A percentile compares a stretch with the other conserved stretches of the same genome.
Evolutionary conservation across 2,888 invertebrate genomes (phyloP).

Genomic region (Hirtodrosophila histrioides): DNA sequence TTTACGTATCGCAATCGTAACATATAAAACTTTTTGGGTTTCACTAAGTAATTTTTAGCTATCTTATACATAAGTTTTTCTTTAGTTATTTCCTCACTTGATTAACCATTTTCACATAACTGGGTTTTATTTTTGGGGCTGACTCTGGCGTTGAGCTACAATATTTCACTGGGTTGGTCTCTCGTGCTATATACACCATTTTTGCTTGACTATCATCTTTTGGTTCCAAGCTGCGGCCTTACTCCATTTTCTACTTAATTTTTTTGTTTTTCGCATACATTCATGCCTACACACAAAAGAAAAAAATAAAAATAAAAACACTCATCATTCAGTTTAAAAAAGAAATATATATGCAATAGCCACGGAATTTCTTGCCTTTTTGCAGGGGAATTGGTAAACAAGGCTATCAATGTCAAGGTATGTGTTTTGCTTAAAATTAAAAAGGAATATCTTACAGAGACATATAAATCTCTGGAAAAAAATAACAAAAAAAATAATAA

Average conservation of each 20-base stretch:
- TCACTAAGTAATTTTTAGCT: conserved; percentile 41
- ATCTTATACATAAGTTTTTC: conserved; percentile 36
- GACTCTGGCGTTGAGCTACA: conserved; percentile 9
- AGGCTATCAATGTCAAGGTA: conserved; percentile 99
- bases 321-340: conserved; percentile 68
- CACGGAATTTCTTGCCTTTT: conserved; percentile 86
- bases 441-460: conserved; percentile 55
- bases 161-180: conserved; percentile 46
- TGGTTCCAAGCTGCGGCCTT: conserved; percentile 36
- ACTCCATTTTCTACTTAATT: conserved; percentile 24
- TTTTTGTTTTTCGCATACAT: conserved; percentile 37
- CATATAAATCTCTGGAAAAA: conserved; percentile 19
- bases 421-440: conserved; percentile 81
- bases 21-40: conserved; percentile 23
- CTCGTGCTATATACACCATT: conserved; percentile 33
- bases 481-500: conserved; percentile 13
- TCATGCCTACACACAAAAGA: conserved; percentile 47
- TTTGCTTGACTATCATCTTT: conserved; percentile 48
- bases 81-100: conserved; percentile 25
- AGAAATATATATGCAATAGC: conserved; percentile 80
- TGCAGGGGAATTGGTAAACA: conserved; percentile 98
- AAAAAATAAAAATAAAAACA: too few relatives aligned
- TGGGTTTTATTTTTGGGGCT: conserved; percentile 26
- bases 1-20: conserved; percentile 42
- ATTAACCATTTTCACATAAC: conserved; percentile 42